Conservation (phyloP, 2,888 invertebrate genomes). For the Ectemnius cavifrons region DNA sequence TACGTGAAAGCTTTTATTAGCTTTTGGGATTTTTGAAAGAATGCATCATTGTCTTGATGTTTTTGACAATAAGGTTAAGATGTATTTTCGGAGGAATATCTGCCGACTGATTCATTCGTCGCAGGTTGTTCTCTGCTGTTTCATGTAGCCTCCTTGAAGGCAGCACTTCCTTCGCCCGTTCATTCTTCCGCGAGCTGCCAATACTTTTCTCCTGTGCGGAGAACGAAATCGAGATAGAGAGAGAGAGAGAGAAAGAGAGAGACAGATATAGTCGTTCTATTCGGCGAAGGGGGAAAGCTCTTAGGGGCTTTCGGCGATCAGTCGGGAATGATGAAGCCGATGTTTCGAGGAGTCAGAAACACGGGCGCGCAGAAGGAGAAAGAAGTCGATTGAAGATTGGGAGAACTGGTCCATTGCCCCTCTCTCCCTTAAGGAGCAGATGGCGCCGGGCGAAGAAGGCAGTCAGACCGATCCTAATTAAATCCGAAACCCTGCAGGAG, state of each 20-base stretch:
- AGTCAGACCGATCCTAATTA: background rate
- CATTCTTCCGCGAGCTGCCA: constrained; percentile 25
- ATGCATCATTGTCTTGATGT: too few species aligned
- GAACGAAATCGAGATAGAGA: constrained; percentile 1
- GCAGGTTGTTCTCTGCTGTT: background rate
- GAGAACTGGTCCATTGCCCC: too few species aligned
- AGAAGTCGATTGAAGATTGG: too few species aligned
- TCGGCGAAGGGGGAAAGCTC: constrained; percentile 24
- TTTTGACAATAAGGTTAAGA: too few species aligned
- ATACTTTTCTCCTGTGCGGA: constrained; percentile 25
- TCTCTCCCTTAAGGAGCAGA: too few species aligned
- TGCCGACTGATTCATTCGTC: background rate
- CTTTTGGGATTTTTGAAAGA: too few species aligned
- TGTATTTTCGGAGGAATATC: too few species aligned
- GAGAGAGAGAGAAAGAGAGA: background rate
- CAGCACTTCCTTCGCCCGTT: constrained; percentile 46
- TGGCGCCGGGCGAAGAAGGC: background rate
- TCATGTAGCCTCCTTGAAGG: constrained; percentile 36
- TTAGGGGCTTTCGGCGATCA: constrained; percentile 41
- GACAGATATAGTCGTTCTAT: background rate
- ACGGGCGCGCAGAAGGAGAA: too few species aligned
- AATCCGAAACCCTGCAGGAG: too few species aligned
- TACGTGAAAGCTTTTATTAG: too few species aligned
- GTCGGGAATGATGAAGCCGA: constrained; percentile 10
- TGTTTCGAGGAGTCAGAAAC: too few species aligned